A percentile compares a stretch with the other conserved stretches of the same genome.
phyloP scores from a whole-genome alignment of 1,140 invertebrate genomes.

The Drosophila arawakana region DNA sequence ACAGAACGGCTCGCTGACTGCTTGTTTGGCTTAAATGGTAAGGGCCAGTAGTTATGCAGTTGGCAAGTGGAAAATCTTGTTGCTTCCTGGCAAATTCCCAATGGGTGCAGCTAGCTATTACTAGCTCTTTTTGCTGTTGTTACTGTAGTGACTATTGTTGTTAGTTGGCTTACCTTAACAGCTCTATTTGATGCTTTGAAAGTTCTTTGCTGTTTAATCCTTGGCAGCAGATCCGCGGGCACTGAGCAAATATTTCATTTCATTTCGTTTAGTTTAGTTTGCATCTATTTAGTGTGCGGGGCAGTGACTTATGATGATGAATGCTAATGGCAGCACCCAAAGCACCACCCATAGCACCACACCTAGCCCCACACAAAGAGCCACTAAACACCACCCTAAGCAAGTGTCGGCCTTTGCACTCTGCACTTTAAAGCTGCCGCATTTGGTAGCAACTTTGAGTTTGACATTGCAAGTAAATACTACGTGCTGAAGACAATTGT shows the following conservation, averaged over 20 bases:
- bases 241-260: constrained; percentile 78
- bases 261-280: constrained; percentile 57
- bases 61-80: constrained; percentile 73
- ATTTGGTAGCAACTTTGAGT: constrained; percentile 15
- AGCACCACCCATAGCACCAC: background rate
- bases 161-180: constrained; percentile 52
- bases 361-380: background rate
- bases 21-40: background rate
- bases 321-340: constrained; percentile 64
- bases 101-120: constrained; percentile 3
- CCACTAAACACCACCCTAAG: background rate
- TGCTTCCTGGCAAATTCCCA: constrained; percentile 52
- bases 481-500: constrained; percentile 69
- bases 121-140: background rate
- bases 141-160: constrained; percentile 1
- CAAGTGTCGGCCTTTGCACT: constrained; percentile 37
- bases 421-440: constrained; percentile 59
- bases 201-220: constrained; percentile 56
- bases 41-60: constrained; percentile 19
- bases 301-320: constrained; percentile 84
- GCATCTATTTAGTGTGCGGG: constrained; percentile 47
- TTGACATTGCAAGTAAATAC: constrained; percentile 30
- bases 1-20: constrained; percentile 5
- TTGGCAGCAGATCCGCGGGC: constrained; percentile 46
- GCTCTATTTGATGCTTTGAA: constrained; percentile 54